Conservation (phyloP, 2,113 vertebrate species). For the Microcebus murinus region DNA sequence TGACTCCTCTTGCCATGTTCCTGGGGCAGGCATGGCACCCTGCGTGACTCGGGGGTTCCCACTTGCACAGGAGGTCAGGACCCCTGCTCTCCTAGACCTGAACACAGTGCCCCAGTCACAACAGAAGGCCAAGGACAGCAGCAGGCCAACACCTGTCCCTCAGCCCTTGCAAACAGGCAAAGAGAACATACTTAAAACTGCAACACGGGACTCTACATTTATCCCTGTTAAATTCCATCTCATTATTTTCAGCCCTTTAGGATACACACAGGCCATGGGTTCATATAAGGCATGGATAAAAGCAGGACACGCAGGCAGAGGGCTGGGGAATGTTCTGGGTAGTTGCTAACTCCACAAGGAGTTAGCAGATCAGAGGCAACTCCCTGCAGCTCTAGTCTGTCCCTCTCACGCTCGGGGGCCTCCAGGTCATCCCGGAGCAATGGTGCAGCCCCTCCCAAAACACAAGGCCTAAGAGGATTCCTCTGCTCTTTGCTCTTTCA, state of each 20-base stretch:
- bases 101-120: neutral
- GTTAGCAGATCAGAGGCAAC: neutral
- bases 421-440: neutral
- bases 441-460: neutral
- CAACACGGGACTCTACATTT: neutral
- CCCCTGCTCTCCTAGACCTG: neutral
- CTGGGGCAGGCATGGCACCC: neutral
- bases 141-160: neutral
- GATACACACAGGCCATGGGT: rapidly evolving
- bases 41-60: neutral
- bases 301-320: neutral
- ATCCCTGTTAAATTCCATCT: neutral
- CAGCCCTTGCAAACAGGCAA: neutral
- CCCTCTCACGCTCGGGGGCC: neutral
- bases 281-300: neutral
- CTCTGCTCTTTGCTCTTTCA: neutral
- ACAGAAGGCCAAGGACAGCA: neutral
- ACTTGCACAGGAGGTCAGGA: neutral
- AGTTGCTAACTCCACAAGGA: neutral
- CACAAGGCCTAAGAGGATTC: neutral
- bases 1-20: neutral
- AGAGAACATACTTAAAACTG: neutral
- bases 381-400: neutral
- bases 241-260: neutral
- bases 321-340: neutral